Conservation (phyloP, 2,113 vertebrate species). For the Asarcornis scutulata region DNA sequence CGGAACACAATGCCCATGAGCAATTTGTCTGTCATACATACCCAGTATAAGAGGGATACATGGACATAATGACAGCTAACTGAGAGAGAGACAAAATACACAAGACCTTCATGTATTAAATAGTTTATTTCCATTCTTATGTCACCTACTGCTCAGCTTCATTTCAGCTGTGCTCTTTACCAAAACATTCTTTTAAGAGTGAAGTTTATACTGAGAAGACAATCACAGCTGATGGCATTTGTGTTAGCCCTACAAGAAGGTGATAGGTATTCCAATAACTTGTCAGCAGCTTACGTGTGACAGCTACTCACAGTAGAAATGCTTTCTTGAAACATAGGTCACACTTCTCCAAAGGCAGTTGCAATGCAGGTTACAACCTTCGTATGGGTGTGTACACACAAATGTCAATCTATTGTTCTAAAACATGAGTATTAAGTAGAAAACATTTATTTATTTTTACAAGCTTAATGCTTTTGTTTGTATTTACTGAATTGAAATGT, state of each 20-base stretch:
- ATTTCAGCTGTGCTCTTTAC: neutral
- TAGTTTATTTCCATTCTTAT: neutral
- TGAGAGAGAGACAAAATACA: neutral
- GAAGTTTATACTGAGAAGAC: neutral
- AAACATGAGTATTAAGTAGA: neutral
- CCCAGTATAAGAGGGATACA: neutral
- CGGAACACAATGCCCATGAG: neutral
- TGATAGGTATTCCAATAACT: neutral
- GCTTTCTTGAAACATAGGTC: neutral
- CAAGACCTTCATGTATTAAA: neutral
- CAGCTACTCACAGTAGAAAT: neutral
- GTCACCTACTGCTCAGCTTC: rapidly evolving
- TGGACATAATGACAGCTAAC: neutral
- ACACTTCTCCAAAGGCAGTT: neutral
- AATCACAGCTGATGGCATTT: neutral
- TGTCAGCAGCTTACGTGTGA: neutral
- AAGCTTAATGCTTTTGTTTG: neutral
- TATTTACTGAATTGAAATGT: conserved; percentile 7
- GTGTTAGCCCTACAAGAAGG: neutral
- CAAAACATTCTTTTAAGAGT: neutral
- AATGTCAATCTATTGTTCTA: neutral
- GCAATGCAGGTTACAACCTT: neutral
- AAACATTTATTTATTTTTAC: neutral
- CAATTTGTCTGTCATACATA: neutral
- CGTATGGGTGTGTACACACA: neutral